Percentiles rank a stretch among this genome's conserved stretches.
Evolutionary conservation across 64 coral and sea anemone species (phyloP).

Genomic region (Anthopleura sola): DNA sequence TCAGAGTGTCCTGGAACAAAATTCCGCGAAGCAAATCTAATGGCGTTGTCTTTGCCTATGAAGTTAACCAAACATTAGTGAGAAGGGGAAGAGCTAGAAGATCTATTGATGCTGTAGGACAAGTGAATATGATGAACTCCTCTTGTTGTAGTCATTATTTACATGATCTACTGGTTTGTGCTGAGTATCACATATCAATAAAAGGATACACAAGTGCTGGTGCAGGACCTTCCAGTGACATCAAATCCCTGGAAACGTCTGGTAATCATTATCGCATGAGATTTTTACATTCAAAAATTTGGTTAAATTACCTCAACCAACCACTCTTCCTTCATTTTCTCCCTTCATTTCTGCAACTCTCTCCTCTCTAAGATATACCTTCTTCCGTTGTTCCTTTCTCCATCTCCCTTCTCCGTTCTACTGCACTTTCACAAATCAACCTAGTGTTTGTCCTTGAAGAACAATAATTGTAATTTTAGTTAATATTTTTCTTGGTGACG

Average conservation of each 20-base stretch:
- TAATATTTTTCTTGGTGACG: too few relatives aligned
- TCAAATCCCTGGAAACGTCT: neutral
- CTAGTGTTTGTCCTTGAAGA: too few relatives aligned
- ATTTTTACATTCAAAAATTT: neutral
- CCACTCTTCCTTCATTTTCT: too few relatives aligned
- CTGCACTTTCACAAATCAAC: too few relatives aligned
- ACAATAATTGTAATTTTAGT: too few relatives aligned
- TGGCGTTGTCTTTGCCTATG: neutral
- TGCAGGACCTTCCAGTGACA: neutral
- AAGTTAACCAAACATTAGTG: neutral
- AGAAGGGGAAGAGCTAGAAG: neutral
- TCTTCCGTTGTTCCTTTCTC: neutral
- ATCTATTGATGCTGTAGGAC: neutral
- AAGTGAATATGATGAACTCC: neutral
- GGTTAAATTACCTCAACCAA: too few relatives aligned
- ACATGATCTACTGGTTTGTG: neutral
- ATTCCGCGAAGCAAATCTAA: neutral
- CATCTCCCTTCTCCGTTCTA: too few relatives aligned
- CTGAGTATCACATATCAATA: neutral
- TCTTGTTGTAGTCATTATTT: neutral
- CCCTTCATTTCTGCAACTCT: too few relatives aligned
- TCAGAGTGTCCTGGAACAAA: neutral
- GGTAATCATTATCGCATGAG: neutral
- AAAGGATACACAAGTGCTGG: neutral
- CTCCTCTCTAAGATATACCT: neutral